A percentile compares a stretch with the other conserved stretches of the same genome.
Evolutionary conservation across 2,113 vertebrate genomes (phyloP).

Genomic region (Eidolon helvum): DNA sequence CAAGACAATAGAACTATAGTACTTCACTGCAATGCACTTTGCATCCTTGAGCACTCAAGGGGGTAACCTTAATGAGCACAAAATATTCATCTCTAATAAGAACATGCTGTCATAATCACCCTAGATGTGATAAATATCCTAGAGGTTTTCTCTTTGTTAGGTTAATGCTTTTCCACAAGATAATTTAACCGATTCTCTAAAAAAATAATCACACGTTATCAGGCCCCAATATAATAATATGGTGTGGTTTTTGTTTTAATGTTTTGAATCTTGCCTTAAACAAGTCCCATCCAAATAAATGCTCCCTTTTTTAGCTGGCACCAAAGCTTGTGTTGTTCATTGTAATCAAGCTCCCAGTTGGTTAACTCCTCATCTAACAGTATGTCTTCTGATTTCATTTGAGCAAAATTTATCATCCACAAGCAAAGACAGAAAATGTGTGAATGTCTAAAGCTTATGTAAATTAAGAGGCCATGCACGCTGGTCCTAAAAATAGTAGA

Average conservation of each 20-base stretch:
- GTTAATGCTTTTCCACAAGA: slow-evolving; percentile 75
- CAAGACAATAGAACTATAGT: neutral
- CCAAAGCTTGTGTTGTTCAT: slow-evolving; percentile 76
- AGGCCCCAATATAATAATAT: slow-evolving; percentile 63
- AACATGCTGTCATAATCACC: slow-evolving; percentile 73
- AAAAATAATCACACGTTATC: slow-evolving; percentile 79
- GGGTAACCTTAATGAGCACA: slow-evolving; percentile 74
- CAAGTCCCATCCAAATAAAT: slow-evolving; percentile 83
- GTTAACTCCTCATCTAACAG: slow-evolving; percentile 82
- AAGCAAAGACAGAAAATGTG: slow-evolving; percentile 86
- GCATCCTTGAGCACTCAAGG: slow-evolving; percentile 65
- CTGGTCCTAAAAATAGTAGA: slow-evolving; percentile 87
- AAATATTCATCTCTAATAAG: slow-evolving; percentile 76
- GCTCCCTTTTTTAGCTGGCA: slow-evolving; percentile 77
- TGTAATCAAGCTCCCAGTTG: slow-evolving; percentile 83
- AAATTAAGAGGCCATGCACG: slow-evolving; percentile 86
- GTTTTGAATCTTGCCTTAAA: slow-evolving; percentile 83
- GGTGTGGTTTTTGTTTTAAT: slow-evolving; percentile 38
- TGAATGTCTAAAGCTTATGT: slow-evolving; percentile 89
- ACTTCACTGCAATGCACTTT: slow-evolving; percentile 25
- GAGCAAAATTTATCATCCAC: slow-evolving; percentile 85
- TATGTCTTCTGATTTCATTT: slow-evolving; percentile 82
- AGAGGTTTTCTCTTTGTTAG: slow-evolving; percentile 76
- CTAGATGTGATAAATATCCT: slow-evolving; percentile 77
- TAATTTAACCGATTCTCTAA: slow-evolving; percentile 80